These are phyloP conservation scores for Salvator merianae DNA, from an alignment of 2,113 vertebrate species.

Conservation along the genomic window DNA sequence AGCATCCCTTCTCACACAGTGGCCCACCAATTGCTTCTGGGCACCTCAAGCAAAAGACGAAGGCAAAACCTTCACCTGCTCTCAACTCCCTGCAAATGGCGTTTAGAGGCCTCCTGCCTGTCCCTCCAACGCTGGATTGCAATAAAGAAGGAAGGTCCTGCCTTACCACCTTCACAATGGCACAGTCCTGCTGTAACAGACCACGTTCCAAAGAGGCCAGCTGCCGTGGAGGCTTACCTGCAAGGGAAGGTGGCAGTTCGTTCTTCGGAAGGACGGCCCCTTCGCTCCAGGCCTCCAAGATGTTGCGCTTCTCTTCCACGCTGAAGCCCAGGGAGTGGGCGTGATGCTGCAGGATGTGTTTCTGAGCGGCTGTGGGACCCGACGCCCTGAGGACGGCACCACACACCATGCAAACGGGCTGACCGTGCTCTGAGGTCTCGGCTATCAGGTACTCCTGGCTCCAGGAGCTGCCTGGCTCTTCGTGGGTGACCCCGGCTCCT, in stretches of 20 bases:
- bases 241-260: not conserved
- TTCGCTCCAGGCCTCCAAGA: slow-evolving; percentile 86
- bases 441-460: slow-evolving; percentile 83
- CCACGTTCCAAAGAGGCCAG: no score
- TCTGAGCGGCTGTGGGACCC: slow-evolving; percentile 71
- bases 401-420: slow-evolving; percentile 88
- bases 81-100: no score
- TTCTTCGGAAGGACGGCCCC: slow-evolving; percentile 76
- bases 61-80: no score
- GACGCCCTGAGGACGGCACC: slow-evolving; percentile 80
- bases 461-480: slow-evolving; percentile 40
- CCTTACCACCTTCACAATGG: no score
- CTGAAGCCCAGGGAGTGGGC: slow-evolving; percentile 80
- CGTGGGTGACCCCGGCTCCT: not conserved
- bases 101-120: no score
- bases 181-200: no score
- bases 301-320: slow-evolving; percentile 71
- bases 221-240: slow-evolving; percentile 62
- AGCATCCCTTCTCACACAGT: no score
- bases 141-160: no score
- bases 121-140: no score
- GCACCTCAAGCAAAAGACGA: no score
- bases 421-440: slow-evolving; percentile 79
- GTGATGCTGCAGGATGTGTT: slow-evolving; percentile 84
- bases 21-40: no score